Base-by-base conservation (phyloP, 2,888 invertebrate genomes). In the Asteroscopus sphinx region DNA sequence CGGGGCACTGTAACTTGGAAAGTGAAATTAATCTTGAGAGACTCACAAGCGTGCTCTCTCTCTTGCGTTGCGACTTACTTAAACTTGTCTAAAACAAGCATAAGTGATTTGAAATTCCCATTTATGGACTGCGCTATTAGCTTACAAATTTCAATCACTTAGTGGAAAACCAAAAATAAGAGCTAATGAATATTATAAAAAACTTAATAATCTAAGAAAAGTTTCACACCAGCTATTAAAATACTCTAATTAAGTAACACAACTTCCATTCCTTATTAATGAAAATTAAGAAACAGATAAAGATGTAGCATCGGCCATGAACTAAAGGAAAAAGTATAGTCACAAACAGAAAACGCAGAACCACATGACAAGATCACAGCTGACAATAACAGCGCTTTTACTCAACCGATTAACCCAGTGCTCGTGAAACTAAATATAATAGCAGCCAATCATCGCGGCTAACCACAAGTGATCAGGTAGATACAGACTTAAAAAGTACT, bases 401-500 rank as follows among this genome's bases (percentile, higher is more conserved):
- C 53, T 37, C 32, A 44, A 51, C 44, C 59, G 44, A 73, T 66
- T 71, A 73, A 71, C 71, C 73, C 49, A 71, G 39, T 73, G 53
- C 42, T 47, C 64, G 68, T 49, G 54, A 57, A 58, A 63, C 53
- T 68, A 57, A 68, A 59, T 32, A 17, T 52, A 60, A 64, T 53
- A 48, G 49, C 58, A 54, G 45, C n/a, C 40, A 52, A 57, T 59
- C 45, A 37, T 58, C 53, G 52, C 53, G 67, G 70, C 40, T 37
- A 45, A 70, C 66, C 59, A 40, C 70, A 51, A 57, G 28, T 48
- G 44, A 52, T 72, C 54, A 46, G 55, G 52, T 60, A 35, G 32
- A 52, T 56, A 56, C 46, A 59, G 58, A 36, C 47, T 52, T 64
- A 60, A 64, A 70, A 68, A 68, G 66, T 49, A 41, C 32, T 28